These are phyloP conservation scores for Chelonus insularis DNA, from an alignment of 1,140 invertebrate genomes.

Conservation along the genomic window DNA sequence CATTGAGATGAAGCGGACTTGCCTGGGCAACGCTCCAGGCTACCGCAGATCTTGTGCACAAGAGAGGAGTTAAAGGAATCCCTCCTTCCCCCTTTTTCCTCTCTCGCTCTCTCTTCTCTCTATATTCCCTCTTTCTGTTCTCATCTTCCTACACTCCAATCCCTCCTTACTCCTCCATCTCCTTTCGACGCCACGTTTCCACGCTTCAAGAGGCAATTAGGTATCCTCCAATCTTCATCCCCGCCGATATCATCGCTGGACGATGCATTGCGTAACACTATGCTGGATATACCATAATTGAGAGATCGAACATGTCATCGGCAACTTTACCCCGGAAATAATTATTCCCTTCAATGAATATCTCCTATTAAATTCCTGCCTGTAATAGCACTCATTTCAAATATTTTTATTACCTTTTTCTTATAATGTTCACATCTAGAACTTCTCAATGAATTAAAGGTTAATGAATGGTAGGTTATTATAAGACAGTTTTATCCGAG, in stretches of 20 bases:
- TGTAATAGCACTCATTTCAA: background rate
- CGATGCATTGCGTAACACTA: slow-evolving; percentile 7
- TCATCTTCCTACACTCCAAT: background rate
- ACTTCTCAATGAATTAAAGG: slow-evolving; percentile 12
- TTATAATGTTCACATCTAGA: too few relatives aligned
- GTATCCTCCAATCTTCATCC: background rate
- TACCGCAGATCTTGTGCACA: slow-evolving; percentile 5
- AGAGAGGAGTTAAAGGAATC: background rate
- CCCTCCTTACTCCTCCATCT: background rate
- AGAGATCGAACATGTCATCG: slow-evolving; percentile 13
- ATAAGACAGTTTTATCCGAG: too few relatives aligned
- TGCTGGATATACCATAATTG: slow-evolving; percentile 2
- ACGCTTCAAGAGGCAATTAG: slow-evolving; percentile 24
- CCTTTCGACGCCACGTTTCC: slow-evolving; percentile 14
- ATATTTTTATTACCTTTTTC: background rate
- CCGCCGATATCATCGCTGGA: background rate
- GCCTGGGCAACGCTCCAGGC: slow-evolving; percentile 21
- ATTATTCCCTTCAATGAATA: background rate
- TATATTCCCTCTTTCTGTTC: background rate
- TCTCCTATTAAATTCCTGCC: background rate
- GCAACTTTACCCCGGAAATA: slow-evolving; percentile 9
- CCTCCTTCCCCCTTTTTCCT: background rate
- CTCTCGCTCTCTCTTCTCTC: background rate
- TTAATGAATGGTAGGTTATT: background rate
- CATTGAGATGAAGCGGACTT: background rate